Evolutionary conservation across 2,797 vertebrate genomes (phyloP).

Genomic region (Chrysocyon brachyurus): DNA sequence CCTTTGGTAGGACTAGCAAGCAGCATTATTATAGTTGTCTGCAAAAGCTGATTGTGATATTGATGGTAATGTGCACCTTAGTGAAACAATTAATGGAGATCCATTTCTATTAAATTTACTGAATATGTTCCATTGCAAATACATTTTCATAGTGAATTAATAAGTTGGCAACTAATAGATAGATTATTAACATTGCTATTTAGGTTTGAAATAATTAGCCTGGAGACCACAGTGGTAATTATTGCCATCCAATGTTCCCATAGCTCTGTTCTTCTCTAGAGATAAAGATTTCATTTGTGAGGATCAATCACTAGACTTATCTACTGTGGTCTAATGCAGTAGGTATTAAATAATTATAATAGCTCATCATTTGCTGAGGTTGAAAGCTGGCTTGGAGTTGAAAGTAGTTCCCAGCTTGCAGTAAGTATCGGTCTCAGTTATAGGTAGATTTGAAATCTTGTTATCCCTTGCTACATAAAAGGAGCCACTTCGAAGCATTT

Average conservation of each 20-base stretch:
- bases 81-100: slow-evolving; percentile 44
- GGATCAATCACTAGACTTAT: background rate
- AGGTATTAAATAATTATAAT: slow-evolving; percentile 42
- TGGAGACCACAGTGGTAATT: background rate
- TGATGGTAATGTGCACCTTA: background rate
- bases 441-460: background rate
- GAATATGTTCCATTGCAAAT: background rate
- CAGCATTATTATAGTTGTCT: background rate
- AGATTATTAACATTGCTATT: slow-evolving; percentile 9
- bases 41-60: background rate
- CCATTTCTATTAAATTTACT: slow-evolving; percentile 58
- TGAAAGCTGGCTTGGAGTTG: background rate
- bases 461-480: background rate
- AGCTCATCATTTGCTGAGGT: background rate
- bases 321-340: background rate
- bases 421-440: background rate
- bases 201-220: slow-evolving; percentile 64
- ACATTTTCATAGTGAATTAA: slow-evolving; percentile 55
- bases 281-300: slow-evolving; percentile 32
- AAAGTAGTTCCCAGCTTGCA: background rate
- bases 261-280: background rate
- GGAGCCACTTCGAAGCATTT: background rate
- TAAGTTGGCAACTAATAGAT: slow-evolving; percentile 48
- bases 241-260: background rate
- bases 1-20: background rate